Evolutionary conservation across 1,140 invertebrate genomes (phyloP), one percentile per base, ranked within the genome.

Genomic region (Ostrea edulis): DNA sequence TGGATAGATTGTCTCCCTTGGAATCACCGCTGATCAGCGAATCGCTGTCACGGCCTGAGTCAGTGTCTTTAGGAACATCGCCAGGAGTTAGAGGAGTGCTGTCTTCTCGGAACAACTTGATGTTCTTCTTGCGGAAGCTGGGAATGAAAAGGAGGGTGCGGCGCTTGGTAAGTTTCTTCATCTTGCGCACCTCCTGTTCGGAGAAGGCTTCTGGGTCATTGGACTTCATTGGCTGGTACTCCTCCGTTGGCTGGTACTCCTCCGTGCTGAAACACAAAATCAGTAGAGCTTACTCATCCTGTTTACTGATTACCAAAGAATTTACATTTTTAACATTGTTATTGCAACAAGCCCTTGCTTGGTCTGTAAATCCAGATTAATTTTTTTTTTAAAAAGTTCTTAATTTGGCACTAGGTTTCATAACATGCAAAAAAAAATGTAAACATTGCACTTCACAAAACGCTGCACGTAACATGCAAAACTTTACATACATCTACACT

Each of bases 81-180:
- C 77, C 9, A n/a, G 62, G 8, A 81, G 53, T 20, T 11, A 17
- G 8, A 20, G 20, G 22, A 14, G 62, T 3, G 29, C 58, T 44
- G 44, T 68, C 29, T 77, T 58, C 51, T 71, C 87, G 68, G 29
- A 65, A 53, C 52, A 51, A 84, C 52, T 53, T 82, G 44, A 87
- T 89, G 53, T 87, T 87, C 14, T 62, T 85, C 58, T 89, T 89
- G 53, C 84, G 89, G 83, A 89, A 87, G 35, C 86, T 77, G 20
- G 89, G 86, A 71, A 89, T 89, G 71, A 89, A 89, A 12, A 87
- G 25, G 1, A 86, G 12, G 14, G 89, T 65, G n/a, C 83, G 86
- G 8, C 29, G 12, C 83, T 87, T 89, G 14, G 86, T 86, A 3
- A 71, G 20, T 58, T 87, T 87, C 86, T 83, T 89, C 86, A 86